Evolutionary conservation across 1,140 invertebrate genomes (phyloP).

Genomic region (Centruroides sculpturatus): DNA sequence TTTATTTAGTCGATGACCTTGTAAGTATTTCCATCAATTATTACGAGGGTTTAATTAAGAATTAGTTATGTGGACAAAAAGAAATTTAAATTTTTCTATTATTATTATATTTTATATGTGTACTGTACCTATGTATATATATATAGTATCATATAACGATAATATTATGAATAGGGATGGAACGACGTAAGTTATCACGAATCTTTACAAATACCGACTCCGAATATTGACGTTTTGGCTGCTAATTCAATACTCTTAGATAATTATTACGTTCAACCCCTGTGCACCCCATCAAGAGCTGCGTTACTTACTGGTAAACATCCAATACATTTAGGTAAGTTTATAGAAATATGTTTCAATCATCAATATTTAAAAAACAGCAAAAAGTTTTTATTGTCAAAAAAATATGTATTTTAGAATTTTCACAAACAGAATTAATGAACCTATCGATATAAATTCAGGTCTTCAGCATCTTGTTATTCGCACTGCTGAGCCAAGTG

Average conservation of each 20-base stretch:
- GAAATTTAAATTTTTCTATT: too few species aligned
- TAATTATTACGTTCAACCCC: conserved; percentile 60
- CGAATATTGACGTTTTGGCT: conserved; percentile 26
- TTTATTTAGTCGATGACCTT: too few species aligned
- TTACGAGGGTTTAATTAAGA: too few species aligned
- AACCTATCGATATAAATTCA: neutral
- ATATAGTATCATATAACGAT: neutral
- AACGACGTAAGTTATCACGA: conserved; percentile 29
- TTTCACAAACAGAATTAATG: too few species aligned
- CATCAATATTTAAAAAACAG: too few species aligned
- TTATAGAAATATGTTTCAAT: conserved; percentile 20
- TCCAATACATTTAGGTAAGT: conserved; percentile 59
- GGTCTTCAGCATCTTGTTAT: conserved; percentile 21
- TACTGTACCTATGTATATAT: too few species aligned
- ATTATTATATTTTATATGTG: too few species aligned
- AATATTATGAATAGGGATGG: conserved; percentile 29
- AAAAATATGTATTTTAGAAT: neutral
- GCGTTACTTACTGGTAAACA: conserved; percentile 76
- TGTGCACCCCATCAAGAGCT: conserved; percentile 59
- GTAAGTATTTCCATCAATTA: too few species aligned
- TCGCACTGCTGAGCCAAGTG: conserved; percentile 20
- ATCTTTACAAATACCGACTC: conserved; percentile 25
- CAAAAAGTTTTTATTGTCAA: neutral
- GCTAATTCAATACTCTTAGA: conserved; percentile 40
- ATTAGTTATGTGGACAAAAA: too few species aligned